Evolutionary conservation across 1,140 invertebrate species (phyloP), one percentile per base, ranked within the genome.

Genomic region (Ceratosolen solmsi): DNA sequence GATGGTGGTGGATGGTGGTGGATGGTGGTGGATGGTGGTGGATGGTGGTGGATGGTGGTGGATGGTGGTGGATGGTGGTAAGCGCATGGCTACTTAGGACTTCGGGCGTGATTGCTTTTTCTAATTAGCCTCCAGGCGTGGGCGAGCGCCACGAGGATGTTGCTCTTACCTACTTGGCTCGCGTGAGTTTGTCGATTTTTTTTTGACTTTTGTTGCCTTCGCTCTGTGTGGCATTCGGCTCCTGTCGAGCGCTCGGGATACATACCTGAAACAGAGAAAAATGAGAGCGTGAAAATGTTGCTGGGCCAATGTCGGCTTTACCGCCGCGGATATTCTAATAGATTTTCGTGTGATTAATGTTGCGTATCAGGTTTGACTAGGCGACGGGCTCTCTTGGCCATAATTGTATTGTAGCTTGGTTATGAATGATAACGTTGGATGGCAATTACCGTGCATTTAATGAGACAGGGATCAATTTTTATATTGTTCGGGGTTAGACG

Each of bases 231-330:
- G 60, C 20, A 77, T 49, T 65, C 54, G 30, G 72, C 41, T 58
- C 72, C n/a, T 56, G 51, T 56, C 27, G 46, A 33, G 36, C 33
- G 73, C 30, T 20, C 4, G 30, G 30, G 30, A 30, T 78, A 79
- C 78, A 72, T 79, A 79, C 78, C 78, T 79, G 78, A 22, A 79
- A 79, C 68, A 79, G 36, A 79, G 36, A 41, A 70, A 72, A 79
- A 72, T 30, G 41, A 63, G 56, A 46, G 56, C 56, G 54, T 76
- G 56, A 76, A 76, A 27, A 41, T 15, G 36, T 27, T 46, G 30
- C 33, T 9, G 20, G 58, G 11, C 58, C 58, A 30, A 58, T 8
- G n/a, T 60, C 58, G 11, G n/a, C 13, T 22, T 60, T 27, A 60
- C n/a, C 56, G n/a, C n/a, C 11, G 56, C 2, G 3, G 56, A 60